Percentiles rank a stretch among this genome's conserved stretches.
These are phyloP conservation scores for Spialia ferax DNA, from an alignment of 2,888 invertebrate genomes.

Conservation along the genomic window DNA sequence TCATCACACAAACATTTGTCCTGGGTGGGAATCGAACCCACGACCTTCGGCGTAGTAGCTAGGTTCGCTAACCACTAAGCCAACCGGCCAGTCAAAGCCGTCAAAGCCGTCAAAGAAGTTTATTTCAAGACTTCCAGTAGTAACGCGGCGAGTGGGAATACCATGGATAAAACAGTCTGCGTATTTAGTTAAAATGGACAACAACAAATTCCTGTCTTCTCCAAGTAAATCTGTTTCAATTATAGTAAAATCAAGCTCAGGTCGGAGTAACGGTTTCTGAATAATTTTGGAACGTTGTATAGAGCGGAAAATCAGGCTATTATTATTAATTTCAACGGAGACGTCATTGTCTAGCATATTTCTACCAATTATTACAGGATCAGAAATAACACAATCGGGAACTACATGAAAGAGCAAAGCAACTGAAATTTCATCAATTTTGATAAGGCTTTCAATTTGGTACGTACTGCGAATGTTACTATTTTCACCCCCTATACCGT, in stretches of 20 bases:
- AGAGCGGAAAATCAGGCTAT: background rate
- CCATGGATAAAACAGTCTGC: background rate
- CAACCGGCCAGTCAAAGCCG: too few species aligned
- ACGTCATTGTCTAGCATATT: background rate
- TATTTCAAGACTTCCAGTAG: too few species aligned
- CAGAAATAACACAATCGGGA: background rate
- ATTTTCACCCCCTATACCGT: background rate
- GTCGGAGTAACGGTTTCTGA: too few species aligned
- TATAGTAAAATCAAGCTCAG: background rate
- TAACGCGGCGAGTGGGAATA: background rate
- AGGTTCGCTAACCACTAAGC: too few species aligned
- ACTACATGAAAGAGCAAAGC: background rate
- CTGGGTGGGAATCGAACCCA: too few species aligned
- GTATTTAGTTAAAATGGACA: background rate
- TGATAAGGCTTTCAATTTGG: background rate
- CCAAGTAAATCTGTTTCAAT: background rate
- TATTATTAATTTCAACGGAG: background rate
- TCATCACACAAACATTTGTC: too few species aligned
- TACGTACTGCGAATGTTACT: background rate
- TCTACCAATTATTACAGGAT: constrained; percentile 1
- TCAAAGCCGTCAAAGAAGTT: too few species aligned
- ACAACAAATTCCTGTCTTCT: background rate
- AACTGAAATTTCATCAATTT: background rate
- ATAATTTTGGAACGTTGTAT: background rate
- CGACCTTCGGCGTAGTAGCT: too few species aligned